A percentile compares a stretch with the other conserved stretches of the same genome.
Conservation (phyloP, 2,888 invertebrate genomes). For the Ophion slaviceki region DNA sequence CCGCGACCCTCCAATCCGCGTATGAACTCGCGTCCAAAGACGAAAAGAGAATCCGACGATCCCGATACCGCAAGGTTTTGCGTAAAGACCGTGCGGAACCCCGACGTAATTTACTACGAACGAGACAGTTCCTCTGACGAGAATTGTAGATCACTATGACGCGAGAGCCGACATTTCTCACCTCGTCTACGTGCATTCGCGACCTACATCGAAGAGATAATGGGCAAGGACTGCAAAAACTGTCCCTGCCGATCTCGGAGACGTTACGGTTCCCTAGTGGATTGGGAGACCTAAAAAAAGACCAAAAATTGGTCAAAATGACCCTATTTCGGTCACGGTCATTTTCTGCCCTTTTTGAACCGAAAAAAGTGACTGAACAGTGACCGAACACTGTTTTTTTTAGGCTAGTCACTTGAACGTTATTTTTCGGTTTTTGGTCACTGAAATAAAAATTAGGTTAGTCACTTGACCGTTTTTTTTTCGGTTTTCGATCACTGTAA, state of each 20-base stretch:
- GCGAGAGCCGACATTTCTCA: constrained; percentile 11
- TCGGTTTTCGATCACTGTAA: too few relatives aligned
- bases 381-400: too few relatives aligned
- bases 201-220: not conserved
- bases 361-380: too few relatives aligned
- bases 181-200: not conserved
- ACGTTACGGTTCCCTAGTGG: not conserved
- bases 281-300: too few relatives aligned
- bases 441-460: too few relatives aligned
- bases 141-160: not conserved
- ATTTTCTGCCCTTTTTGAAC: too few relatives aligned
- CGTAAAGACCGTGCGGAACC: not conserved
- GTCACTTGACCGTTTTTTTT: too few relatives aligned
- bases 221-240: not conserved
- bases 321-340: too few relatives aligned
- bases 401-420: too few relatives aligned
- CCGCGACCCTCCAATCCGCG: not conserved
- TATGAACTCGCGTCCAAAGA: not conserved
- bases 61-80: not conserved
- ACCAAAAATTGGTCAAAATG: too few relatives aligned
- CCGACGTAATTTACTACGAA: not conserved
- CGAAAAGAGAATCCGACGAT: not conserved
- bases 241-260: not conserved
- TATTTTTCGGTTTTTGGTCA: too few relatives aligned
- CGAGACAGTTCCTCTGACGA: not conserved